Evolutionary conservation across 1,140 invertebrate genomes (phyloP).

Genomic region (Asobara japonica): DNA sequence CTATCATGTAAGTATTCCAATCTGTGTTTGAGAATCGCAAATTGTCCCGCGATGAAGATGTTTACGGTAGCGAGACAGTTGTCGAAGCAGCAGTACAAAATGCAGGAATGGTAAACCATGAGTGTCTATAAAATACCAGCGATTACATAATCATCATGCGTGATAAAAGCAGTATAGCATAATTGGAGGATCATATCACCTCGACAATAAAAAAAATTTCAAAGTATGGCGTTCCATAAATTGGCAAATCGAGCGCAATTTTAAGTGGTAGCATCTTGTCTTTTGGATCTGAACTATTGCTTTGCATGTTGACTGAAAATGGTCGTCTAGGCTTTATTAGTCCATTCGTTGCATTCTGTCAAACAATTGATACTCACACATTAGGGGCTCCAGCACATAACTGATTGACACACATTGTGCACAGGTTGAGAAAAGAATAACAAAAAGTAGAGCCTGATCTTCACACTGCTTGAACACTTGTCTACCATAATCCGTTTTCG

Average conservation of each 20-base stretch:
- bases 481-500: not conserved
- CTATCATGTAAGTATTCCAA: not conserved
- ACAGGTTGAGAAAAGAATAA: not conserved
- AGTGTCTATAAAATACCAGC: too few species aligned
- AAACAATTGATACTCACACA: not conserved
- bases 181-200: too few species aligned
- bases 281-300: too few species aligned
- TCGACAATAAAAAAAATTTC: not conserved
- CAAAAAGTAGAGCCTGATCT: not conserved
- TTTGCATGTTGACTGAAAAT: too few species aligned
- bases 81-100: not conserved
- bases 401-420: not conserved
- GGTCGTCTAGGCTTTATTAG: not conserved
- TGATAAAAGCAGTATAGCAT: too few species aligned
- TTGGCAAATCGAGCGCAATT: not conserved
- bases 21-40: not conserved
- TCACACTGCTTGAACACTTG: not conserved
- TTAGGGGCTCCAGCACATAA: not conserved
- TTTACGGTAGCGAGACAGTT: not conserved
- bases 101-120: not conserved
- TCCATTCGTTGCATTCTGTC: not conserved
- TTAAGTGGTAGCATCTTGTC: not conserved
- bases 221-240: not conserved
- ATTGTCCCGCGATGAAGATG: slow-evolving; percentile 4
- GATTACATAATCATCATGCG: too few species aligned